Evolutionary conservation across 2,797 vertebrate genomes (phyloP).

Genomic region (Hydrophis major): DNA sequence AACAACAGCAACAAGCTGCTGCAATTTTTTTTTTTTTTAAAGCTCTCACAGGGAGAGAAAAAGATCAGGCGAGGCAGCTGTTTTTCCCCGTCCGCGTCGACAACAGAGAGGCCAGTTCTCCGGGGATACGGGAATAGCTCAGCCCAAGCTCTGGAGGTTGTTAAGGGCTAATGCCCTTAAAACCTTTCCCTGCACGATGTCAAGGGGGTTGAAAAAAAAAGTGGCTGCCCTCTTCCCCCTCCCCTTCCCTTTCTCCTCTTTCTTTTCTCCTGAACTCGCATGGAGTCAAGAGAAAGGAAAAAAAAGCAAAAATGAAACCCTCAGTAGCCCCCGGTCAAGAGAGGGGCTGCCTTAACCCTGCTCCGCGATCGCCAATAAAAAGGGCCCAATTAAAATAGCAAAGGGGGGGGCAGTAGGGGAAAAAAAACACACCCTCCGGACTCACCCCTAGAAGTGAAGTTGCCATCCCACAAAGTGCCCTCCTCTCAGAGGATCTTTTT

Average conservation of each 20-base stretch:
- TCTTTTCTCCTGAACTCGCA: constrained; percentile 75
- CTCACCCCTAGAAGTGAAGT: constrained; percentile 99
- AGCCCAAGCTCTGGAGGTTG: constrained; percentile 67
- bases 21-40: constrained; percentile 36
- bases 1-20: constrained; percentile 47
- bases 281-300: constrained; percentile 62
- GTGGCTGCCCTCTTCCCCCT: constrained; percentile 68
- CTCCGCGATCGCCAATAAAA: constrained; percentile 87
- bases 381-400: constrained; percentile 91
- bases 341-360: constrained; percentile 88
- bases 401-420: neutral
- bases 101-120: constrained; percentile 66
- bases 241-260: constrained; percentile 66
- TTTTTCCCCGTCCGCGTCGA: constrained; percentile 60
- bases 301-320: constrained; percentile 33
- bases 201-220: constrained; percentile 59
- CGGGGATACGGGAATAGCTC: constrained; percentile 62
- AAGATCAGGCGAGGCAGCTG: constrained; percentile 25
- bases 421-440: constrained; percentile 82
- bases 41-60: constrained; percentile 51
- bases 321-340: constrained; percentile 82
- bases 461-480: constrained; percentile 99
- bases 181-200: constrained; percentile 70
- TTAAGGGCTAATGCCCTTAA: constrained; percentile 75
- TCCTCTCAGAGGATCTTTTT: constrained; percentile 99